These are phyloP conservation scores for Pseudorhiza aurosa DNA, from an alignment of 30 jellyfish, hydroid and myxozoan genomes.

Conservation along the genomic window DNA sequence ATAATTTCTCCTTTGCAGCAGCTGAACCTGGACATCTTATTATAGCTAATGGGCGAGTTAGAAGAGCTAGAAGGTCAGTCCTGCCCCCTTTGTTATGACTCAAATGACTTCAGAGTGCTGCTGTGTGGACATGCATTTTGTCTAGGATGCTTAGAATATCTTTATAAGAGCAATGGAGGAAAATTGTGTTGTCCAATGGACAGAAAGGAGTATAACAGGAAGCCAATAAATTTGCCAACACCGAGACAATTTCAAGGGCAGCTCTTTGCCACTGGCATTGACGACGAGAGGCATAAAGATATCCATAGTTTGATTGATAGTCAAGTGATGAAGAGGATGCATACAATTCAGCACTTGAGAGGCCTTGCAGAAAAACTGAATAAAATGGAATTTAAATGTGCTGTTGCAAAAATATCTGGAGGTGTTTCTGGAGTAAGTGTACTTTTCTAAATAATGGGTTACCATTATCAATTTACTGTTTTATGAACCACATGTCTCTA, in stretches of 20 bases:
- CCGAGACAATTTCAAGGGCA: slow-evolving; percentile 54
- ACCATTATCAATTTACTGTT: too few relatives aligned
- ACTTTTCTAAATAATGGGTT: too few relatives aligned
- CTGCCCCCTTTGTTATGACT: slow-evolving; percentile 25
- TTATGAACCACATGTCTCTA: too few relatives aligned
- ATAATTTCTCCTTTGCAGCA: too few relatives aligned
- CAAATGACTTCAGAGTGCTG: slow-evolving; percentile 34
- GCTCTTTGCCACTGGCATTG: background rate
- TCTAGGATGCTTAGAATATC: slow-evolving; percentile 11
- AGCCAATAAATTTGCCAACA: slow-evolving; percentile 33
- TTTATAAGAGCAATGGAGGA: background rate
- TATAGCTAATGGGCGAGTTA: background rate
- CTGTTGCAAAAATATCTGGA: slow-evolving; percentile 57
- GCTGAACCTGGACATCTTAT: too few relatives aligned
- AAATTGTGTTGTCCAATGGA: slow-evolving; percentile 40
- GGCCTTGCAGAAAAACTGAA: slow-evolving; percentile 12
- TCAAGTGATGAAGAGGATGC: slow-evolving; percentile 13
- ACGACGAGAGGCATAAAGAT: background rate
- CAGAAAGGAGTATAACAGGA: slow-evolving; percentile 6
- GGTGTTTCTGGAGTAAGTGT: slow-evolving; percentile 32
- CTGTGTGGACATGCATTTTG: slow-evolving; percentile 63
- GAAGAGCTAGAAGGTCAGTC: slow-evolving; percentile 5
- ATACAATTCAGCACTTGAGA: slow-evolving; percentile 20
- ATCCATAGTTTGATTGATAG: slow-evolving; percentile 28
- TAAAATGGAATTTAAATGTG: slow-evolving; percentile 24